A percentile compares a stretch with the other conserved stretches of the same genome.
Conservation (phyloP, 2,797 vertebrate genomes). For the Phylloscopus collybita region DNA sequence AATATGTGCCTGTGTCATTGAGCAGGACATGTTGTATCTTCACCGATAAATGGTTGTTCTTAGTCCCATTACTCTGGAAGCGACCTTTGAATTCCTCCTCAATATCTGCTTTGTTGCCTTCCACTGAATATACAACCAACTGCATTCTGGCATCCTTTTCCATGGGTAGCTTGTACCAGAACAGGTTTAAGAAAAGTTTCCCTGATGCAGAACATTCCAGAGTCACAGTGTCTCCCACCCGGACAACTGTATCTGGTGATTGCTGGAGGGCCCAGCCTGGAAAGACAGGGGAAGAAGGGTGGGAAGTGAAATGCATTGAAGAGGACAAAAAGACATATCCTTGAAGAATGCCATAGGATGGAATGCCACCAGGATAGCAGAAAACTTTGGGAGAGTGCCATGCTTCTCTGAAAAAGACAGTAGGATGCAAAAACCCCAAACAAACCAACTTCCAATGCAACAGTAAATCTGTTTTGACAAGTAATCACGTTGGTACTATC, state of each 20-base stretch:
- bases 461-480: not conserved
- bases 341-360: not conserved
- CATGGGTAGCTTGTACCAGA: not conserved
- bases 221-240: not conserved
- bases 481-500: accelerated
- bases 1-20: conserved; percentile 18
- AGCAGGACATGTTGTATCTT: not conserved
- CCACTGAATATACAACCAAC: not conserved
- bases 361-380: not conserved
- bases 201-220: not conserved
- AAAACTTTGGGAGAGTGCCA: too few species aligned
- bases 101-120: not conserved
- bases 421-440: accelerated
- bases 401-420: not conserved
- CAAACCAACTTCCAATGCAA: not conserved
- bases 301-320: not conserved
- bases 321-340: not conserved
- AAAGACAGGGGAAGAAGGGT: not conserved
- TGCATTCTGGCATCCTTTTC: not conserved
- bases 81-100: not conserved
- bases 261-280: not conserved
- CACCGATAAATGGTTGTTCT: not conserved
- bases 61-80: not conserved
- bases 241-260: not conserved
- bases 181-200: accelerated